A percentile compares a stretch with the other conserved stretches of the same genome.
These are phyloP conservation scores for Arvicanthis niloticus DNA, from an alignment of 2,113 vertebrate genomes.

Conservation along the genomic window DNA sequence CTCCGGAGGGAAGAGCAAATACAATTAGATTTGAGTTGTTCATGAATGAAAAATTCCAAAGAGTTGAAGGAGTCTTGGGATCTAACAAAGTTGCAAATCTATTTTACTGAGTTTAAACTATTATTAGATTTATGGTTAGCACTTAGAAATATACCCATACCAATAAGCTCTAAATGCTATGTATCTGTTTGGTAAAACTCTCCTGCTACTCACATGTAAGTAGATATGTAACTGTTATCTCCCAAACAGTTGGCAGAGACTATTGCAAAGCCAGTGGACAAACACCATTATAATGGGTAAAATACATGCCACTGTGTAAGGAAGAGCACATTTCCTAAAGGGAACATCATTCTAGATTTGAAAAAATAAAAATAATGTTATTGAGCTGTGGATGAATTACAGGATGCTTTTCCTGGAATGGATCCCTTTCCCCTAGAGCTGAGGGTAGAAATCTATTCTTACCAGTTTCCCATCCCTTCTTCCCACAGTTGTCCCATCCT, in stretches of 20 bases:
- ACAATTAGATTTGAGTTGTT: constrained; percentile 14
- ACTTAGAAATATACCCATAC: constrained; percentile 44
- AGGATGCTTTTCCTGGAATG: constrained; percentile 6
- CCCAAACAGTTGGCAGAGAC: constrained; percentile 39
- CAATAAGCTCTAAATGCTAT: constrained; percentile 32
- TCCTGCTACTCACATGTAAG: constrained; percentile 57
- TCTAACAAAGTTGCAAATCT: constrained; percentile 23
- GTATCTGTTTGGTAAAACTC: constrained; percentile 59
- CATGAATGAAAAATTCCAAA: constrained; percentile 30
- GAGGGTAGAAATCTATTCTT: background rate
- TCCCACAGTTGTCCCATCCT: background rate
- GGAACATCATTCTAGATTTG: constrained; percentile 39
- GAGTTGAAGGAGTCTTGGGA: background rate
- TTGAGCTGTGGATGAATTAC: constrained; percentile 21
- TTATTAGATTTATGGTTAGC: constrained; percentile 46
- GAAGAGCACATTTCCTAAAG: constrained; percentile 39
- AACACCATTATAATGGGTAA: constrained; percentile 53
- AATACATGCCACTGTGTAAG: constrained; percentile 59
- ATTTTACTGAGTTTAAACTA: constrained; percentile 26
- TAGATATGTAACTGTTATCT: constrained; percentile 63
- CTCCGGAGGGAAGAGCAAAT: background rate
- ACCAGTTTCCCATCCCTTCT: background rate
- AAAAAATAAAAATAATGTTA: background rate
- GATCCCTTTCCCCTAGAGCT: background rate
- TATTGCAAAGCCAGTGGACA: constrained; percentile 37